These are phyloP conservation scores for Tyto alba DNA, from an alignment of 2,113 vertebrate genomes.

Conservation along the genomic window DNA sequence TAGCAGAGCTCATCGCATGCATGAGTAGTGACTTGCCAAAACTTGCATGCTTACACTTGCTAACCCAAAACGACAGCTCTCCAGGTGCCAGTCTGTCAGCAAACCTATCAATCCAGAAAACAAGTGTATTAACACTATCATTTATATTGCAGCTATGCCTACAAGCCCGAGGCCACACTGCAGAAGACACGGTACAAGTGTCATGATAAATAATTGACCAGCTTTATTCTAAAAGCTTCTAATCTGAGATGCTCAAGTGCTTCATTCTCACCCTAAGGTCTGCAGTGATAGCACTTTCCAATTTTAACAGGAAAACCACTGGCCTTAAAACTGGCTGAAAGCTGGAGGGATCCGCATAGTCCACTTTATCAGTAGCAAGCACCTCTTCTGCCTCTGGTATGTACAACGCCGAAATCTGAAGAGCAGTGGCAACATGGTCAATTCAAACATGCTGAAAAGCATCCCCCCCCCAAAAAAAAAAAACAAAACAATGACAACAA, in stretches of 20 bases:
- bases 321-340: neutral
- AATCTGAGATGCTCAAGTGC: neutral
- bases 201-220: neutral
- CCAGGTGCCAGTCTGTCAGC: neutral
- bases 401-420: neutral
- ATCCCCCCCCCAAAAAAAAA: too few species aligned
- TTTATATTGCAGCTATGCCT: neutral
- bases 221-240: neutral
- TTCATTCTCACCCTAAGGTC: neutral
- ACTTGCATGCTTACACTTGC: neutral
- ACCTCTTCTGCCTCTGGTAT: neutral
- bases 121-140: neutral
- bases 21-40: neutral
- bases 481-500: neutral
- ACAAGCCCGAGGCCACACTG: fast-evolving
- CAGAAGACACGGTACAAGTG: neutral
- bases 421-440: neutral
- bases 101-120: neutral
- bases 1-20: neutral
- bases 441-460: neutral
- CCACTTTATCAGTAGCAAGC: neutral
- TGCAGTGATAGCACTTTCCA: neutral
- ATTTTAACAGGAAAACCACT: neutral
- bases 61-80: neutral
- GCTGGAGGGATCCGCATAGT: neutral